Evolutionary conservation across 1,140 invertebrate species (phyloP).

Genomic region (Pogonomyrmex californicus): DNA sequence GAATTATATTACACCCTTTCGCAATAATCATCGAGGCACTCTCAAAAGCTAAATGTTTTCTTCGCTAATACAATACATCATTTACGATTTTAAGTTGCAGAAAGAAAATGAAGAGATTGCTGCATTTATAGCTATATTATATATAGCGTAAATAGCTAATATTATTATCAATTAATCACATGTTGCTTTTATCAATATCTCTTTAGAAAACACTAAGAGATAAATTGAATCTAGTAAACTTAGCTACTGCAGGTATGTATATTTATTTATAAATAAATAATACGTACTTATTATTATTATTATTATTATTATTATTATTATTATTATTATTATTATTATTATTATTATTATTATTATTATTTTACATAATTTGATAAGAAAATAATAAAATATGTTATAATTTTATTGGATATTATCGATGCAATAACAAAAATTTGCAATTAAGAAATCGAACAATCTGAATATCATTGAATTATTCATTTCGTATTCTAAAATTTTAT

Average conservation of each 20-base stretch:
- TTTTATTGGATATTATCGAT: not conserved
- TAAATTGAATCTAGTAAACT: not conserved
- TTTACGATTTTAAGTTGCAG: not conserved
- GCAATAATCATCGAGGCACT: not conserved
- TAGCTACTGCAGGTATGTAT: not conserved
- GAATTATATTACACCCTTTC: constrained; percentile 14
- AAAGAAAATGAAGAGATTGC: constrained; percentile 15
- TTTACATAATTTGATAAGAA: not conserved
- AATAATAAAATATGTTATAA: not conserved
- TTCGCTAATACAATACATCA: not conserved
- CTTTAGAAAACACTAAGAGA: not conserved
- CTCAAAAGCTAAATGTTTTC: constrained; percentile 44
- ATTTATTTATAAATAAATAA: no score
- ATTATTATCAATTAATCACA: not conserved
- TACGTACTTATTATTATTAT: no score
- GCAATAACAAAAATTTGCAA: not conserved
- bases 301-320: no score
- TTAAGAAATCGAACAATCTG: not conserved
- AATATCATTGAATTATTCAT: not conserved
- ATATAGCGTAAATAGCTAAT: constrained; percentile 5
- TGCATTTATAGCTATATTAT: no score
- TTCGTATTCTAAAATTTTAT: not conserved
- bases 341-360: no score
- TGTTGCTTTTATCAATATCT: not conserved
- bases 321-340: no score